phyloP scores from a whole-genome alignment of 2,888 invertebrate genomes.

The Ophioninae sp. region DNA sequence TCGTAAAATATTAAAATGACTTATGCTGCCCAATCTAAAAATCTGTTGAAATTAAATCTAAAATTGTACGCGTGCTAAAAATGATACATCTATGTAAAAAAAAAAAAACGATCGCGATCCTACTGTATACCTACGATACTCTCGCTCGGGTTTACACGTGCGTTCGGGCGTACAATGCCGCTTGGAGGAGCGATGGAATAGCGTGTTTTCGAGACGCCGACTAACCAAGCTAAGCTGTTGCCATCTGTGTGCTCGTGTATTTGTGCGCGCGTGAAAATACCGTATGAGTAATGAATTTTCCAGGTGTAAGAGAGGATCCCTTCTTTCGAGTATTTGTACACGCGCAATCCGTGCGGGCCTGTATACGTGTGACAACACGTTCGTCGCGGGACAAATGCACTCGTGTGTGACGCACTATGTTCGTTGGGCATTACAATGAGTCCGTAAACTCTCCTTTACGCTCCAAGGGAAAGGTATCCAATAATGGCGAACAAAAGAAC shows the following conservation, averaged over 20 bases:
- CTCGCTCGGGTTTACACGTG: not conserved
- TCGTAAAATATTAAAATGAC: too few relatives aligned
- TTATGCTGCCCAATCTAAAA: too few relatives aligned
- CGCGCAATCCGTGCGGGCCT: slow-evolving; percentile 30
- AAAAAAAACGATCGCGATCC: not conserved
- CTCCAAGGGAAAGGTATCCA: slow-evolving; percentile 25
- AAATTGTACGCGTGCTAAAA: too few relatives aligned
- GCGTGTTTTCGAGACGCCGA: not conserved
- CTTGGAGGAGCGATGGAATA: slow-evolving; percentile 6
- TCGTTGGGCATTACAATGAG: slow-evolving; percentile 27
- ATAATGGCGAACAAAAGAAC: slow-evolving; percentile 16
- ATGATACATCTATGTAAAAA: too few relatives aligned
- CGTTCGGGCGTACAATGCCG: slow-evolving; percentile 9
- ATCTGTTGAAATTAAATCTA: too few relatives aligned
- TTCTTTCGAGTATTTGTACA: slow-evolving; percentile 24
- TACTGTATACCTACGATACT: not conserved
- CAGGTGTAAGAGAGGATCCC: slow-evolving; percentile 40
- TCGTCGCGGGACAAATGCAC: slow-evolving; percentile 46
- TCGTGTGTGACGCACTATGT: slow-evolving; percentile 52
- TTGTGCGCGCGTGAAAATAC: slow-evolving; percentile 31
- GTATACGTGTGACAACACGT: slow-evolving; percentile 21
- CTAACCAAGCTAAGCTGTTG: not conserved
- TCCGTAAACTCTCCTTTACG: slow-evolving; percentile 5
- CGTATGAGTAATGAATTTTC: slow-evolving; percentile 35
- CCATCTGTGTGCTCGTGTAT: slow-evolving; percentile 30